Evolutionary conservation across 2,888 invertebrate species (phyloP).

Genomic region (Himalopsyche japonica): DNA sequence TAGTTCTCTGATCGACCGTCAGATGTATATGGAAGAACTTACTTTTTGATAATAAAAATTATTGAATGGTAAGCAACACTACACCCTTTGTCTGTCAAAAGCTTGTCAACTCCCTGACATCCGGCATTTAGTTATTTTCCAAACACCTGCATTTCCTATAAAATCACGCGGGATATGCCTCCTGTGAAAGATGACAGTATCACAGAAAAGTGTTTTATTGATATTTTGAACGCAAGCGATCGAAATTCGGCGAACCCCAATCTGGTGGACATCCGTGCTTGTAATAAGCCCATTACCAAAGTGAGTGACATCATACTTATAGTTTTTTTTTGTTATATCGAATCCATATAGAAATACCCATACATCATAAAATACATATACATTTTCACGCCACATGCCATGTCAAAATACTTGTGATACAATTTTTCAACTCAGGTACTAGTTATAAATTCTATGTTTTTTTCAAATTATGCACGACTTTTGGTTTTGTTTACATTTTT

Average conservation of each 20-base stretch:
- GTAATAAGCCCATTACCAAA: conserved; percentile 68
- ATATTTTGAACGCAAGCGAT: conserved; percentile 55
- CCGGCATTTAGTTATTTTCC: conserved; percentile 14
- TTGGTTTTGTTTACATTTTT: neutral
- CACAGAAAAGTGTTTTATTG: conserved; percentile 56
- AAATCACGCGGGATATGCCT: conserved; percentile 48
- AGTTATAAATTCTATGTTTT: neutral
- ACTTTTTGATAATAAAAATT: neutral
- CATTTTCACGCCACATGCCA: neutral
- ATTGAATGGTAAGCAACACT: neutral
- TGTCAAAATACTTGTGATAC: neutral
- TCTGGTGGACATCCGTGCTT: conserved; percentile 68
- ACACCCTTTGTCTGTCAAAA: neutral
- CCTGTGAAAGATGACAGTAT: conserved; percentile 59
- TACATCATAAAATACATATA: neutral
- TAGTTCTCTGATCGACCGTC: neutral
- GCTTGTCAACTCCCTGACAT: conserved; percentile 23
- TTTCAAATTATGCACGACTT: neutral
- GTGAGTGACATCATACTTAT: conserved; percentile 49
- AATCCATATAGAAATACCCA: neutral
- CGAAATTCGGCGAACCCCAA: conserved; percentile 55
- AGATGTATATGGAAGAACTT: neutral
- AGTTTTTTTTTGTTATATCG: conserved; percentile 38
- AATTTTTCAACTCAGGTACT: neutral
- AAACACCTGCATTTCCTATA: conserved; percentile 1